Conservation (phyloP, 2,113 vertebrate species). For the Colistium nudipinnis region DNA sequence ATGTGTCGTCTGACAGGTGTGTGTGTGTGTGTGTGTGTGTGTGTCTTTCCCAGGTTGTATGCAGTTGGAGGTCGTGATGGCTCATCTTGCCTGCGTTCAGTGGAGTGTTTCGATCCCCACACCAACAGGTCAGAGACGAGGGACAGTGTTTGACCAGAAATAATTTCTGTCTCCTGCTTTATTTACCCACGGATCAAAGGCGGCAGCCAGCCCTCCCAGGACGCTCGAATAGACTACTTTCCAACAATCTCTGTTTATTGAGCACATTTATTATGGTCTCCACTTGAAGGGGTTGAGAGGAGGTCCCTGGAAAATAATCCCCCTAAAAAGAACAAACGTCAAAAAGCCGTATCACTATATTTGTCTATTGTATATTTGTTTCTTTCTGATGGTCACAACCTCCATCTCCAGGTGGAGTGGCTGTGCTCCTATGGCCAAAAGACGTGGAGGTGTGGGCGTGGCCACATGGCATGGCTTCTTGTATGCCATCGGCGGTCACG, state of each 20-base stretch:
- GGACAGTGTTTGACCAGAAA: conserved; percentile 40
- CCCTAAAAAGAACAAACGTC: neutral
- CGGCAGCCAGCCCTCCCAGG: conserved; percentile 39
- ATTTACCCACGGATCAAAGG: conserved; percentile 50
- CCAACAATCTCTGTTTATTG: conserved; percentile 23
- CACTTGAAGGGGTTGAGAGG: neutral
- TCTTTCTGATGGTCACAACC: conserved; percentile 23
- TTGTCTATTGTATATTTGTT: no score
- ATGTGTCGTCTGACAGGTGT: conserved; percentile 5
- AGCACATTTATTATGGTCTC: conserved; percentile 28
- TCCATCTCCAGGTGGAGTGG: conserved; percentile 90
- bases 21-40: conserved; percentile 20
- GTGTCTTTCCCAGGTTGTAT: conserved; percentile 86
- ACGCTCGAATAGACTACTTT: conserved; percentile 14
- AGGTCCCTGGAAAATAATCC: neutral
- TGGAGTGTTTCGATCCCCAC: conserved; percentile 98
- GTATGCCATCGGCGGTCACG: conserved; percentile 96
- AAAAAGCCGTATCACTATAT: no score
- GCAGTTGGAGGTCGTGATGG: conserved; percentile 98
- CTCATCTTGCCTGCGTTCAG: conserved; percentile 96
- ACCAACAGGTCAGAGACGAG: conserved; percentile 87
- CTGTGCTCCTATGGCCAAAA: conserved; percentile 96
- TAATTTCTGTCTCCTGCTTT: conserved; percentile 33
- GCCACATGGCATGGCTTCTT: conserved; percentile 96
- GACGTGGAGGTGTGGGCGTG: conserved; percentile 95